These are phyloP conservation scores for Prosopocoilus inquinatus DNA, from an alignment of 2,888 invertebrate species.

Conservation along the genomic window DNA sequence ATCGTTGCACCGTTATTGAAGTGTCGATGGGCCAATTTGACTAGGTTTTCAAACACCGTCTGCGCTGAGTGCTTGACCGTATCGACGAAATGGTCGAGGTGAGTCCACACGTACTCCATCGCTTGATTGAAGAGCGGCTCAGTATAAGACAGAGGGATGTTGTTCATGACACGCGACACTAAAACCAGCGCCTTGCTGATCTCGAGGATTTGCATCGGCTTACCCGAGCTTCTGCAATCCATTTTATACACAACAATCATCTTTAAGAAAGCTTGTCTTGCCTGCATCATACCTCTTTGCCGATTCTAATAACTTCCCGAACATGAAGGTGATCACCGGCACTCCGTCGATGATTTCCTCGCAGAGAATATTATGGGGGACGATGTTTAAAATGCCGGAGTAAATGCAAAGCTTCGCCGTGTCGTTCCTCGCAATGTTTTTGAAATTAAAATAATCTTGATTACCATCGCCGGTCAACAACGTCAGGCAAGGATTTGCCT, in stretches of 20 bases:
- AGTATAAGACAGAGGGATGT: conserved; percentile 32
- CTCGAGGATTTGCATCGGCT: conserved; percentile 38
- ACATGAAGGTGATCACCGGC: conserved; percentile 37
- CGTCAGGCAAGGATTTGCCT: conserved; percentile 29
- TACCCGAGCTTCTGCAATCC: conserved; percentile 36
- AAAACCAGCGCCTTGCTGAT: conserved; percentile 37
- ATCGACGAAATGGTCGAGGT: conserved; percentile 65
- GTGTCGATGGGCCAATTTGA: conserved; percentile 44
- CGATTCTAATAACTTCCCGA: conserved; percentile 38
- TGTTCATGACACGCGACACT: conserved; percentile 35
- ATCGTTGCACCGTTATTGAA: conserved; percentile 40
- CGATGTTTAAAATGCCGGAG: conserved; percentile 36
- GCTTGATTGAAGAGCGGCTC: conserved; percentile 41
- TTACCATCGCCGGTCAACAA: conserved; percentile 25
- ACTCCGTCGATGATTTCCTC: conserved; percentile 26
- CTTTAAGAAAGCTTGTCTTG: conserved; percentile 10
- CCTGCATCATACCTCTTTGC: conserved; percentile 38
- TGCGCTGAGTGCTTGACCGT: conserved; percentile 54
- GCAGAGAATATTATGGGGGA: conserved; percentile 30
- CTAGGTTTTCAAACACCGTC: conserved; percentile 52
- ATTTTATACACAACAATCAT: conserved; percentile 1
- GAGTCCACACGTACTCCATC: conserved; percentile 56
- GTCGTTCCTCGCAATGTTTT: conserved; percentile 10
- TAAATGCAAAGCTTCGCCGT: conserved; percentile 32
- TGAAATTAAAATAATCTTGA: conserved; percentile 8